Evolutionary conservation across 1,140 invertebrate species (phyloP), one percentile per base, ranked within the genome.

Genomic region (Drosophila novamexicana): DNA sequence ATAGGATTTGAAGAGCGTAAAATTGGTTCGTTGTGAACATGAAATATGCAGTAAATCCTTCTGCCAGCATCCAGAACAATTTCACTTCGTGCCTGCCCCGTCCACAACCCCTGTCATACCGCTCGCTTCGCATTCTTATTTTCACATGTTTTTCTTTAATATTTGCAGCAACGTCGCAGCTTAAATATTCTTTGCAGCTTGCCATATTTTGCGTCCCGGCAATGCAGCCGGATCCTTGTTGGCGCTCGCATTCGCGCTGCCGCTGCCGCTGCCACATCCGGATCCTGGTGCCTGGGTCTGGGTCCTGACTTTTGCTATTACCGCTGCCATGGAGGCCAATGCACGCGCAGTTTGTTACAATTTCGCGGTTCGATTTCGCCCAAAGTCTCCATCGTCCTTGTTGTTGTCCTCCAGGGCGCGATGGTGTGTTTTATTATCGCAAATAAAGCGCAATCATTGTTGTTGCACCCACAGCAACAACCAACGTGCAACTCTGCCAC

Each of bases 1-100:
- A 92, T 92, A 91, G 91, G 91, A 92, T 92, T 92, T 92, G 91
- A 92, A 92, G 91, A 92, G 91, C 91, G 91, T 92, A 92, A 92
- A 92, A 92, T 92, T 92, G 91, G 91, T 92, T 92, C 91, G 91
- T 86, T 92, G 91, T 92, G 91, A 92, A 92, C 91, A 92, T 92
- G 83, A 92, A 92, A 92, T 92, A 92, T 92, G 91, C 86, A 92
- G 88, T 92, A 90, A 92, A 91, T 92, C 91, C 91, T 91, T 91
- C 91, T 83, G 85, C 81, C 66, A 65, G 75, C 86, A 79, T 78
- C 70, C 80, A 76, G 67, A 61, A 66, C 57, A 67, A 63, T 50
- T 63, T 76, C 72, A 71, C 49, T 14, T 32, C 40, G n/a, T 9
- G 49, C 52, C 57, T 42, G 10, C 65, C 9, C 4, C 42, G 56